A percentile compares a stretch with the other conserved stretches of the same genome.
These are phyloP conservation scores for Drosophila ustulata DNA, from an alignment of 2,888 invertebrate species.

Conservation along the genomic window DNA sequence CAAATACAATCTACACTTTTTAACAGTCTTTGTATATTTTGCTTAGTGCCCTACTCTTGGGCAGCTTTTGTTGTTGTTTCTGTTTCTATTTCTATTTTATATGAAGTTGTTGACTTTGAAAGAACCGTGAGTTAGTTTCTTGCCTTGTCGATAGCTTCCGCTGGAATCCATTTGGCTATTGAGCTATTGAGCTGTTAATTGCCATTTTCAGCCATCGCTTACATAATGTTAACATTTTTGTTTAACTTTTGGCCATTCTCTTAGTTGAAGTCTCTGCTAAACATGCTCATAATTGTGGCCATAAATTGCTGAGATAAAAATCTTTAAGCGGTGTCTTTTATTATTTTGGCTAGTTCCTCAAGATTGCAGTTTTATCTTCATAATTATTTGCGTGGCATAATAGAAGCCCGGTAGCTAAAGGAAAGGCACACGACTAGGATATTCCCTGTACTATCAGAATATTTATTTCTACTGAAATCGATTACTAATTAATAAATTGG, in stretches of 20 bases:
- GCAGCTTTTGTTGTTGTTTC: slow-evolving; percentile 14
- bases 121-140: slow-evolving; percentile 50
- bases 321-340: neutral
- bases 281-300: neutral
- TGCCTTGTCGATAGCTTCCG: slow-evolving; percentile 25
- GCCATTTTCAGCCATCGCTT: slow-evolving; percentile 2
- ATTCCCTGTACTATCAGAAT: neutral
- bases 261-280: neutral
- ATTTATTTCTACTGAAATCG: neutral
- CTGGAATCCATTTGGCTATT: slow-evolving; percentile 9
- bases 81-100: neutral
- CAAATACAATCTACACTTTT: slow-evolving; percentile 6
- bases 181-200: slow-evolving; percentile 4
- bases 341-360: neutral
- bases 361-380: slow-evolving; percentile 7
- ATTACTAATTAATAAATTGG: neutral
- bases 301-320: neutral
- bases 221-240: neutral
- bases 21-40: slow-evolving; percentile 34
- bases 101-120: slow-evolving; percentile 55
- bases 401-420: neutral
- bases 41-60: slow-evolving; percentile 45
- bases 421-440: neutral
- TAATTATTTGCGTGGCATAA: neutral
- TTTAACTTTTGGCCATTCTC: neutral